Evolutionary conservation across 2,113 vertebrate genomes (phyloP).

Genomic region (Gallinago media): DNA sequence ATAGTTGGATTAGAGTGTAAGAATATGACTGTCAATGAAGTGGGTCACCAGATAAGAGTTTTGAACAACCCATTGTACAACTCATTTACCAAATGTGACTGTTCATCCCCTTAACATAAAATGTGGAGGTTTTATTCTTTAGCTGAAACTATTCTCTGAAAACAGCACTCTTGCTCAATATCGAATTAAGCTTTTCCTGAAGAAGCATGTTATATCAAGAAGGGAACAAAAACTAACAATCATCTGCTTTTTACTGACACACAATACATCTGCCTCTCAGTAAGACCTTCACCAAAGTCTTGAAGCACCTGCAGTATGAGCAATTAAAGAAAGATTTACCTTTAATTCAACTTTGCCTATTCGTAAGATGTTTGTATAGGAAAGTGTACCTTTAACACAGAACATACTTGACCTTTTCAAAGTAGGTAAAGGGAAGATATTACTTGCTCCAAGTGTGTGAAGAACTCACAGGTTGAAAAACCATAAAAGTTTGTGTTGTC

Average conservation of each 20-base stretch:
- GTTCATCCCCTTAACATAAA: not conserved
- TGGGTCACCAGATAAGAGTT: not conserved
- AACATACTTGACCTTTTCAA: not conserved
- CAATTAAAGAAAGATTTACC: not conserved
- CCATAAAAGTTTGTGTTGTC: not conserved
- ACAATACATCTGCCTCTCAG: not conserved
- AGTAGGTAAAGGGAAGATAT: not conserved
- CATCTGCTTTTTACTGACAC: not conserved
- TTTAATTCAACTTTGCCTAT: not conserved
- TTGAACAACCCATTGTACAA: not conserved
- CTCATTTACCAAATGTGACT: not conserved
- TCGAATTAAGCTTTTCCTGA: not conserved
- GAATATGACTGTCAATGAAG: not conserved
- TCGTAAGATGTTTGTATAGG: not conserved
- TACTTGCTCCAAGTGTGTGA: rapidly evolving
- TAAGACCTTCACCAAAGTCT: not conserved
- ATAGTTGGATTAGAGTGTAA: not conserved
- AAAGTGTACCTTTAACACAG: not conserved
- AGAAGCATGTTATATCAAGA: not conserved
- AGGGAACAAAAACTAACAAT: not conserved
- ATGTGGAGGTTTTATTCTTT: not conserved
- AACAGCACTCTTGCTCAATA: rapidly evolving
- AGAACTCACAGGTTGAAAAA: not conserved
- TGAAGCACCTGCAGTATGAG: not conserved
- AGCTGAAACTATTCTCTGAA: not conserved